These are phyloP conservation scores for Epinotia brunnichana DNA, from an alignment of 2,888 invertebrate genomes.

Conservation along the genomic window DNA sequence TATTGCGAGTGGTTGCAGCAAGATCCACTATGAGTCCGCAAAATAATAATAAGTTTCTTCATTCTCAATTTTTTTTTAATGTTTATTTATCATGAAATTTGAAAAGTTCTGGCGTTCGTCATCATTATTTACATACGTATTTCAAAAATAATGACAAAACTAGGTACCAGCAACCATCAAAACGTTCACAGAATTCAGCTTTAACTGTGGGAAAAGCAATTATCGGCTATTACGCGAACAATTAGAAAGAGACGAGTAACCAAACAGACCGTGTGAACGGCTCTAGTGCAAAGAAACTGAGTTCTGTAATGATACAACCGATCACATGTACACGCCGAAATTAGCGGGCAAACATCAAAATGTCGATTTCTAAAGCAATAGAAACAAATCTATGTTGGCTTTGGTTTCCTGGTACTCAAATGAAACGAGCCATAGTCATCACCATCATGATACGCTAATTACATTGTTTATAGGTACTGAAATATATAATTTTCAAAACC, in stretches of 20 bases:
- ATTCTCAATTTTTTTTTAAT: too few relatives aligned
- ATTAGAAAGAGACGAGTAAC: constrained; percentile 40
- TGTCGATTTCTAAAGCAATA: constrained; percentile 39
- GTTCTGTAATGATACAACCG: constrained; percentile 29
- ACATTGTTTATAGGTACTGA: background rate
- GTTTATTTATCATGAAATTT: background rate
- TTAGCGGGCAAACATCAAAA: constrained; percentile 31
- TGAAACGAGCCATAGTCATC: background rate
- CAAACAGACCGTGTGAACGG: constrained; percentile 40
- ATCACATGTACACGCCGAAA: constrained; percentile 37
- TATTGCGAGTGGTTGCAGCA: too few relatives aligned
- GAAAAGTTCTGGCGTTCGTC: background rate
- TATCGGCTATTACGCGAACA: constrained; percentile 37
- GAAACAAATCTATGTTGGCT: constrained; percentile 5
- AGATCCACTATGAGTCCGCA: too few relatives aligned
- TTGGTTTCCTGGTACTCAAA: background rate
- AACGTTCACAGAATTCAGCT: background rate
- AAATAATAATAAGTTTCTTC: too few relatives aligned
- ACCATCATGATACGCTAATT: background rate
- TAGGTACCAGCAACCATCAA: background rate
- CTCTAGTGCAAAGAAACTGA: constrained; percentile 26
- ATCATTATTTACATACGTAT: background rate
- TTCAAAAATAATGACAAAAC: background rate
- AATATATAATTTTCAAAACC: background rate
- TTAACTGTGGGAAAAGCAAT: constrained; percentile 34